phyloP scores from a whole-genome alignment of 1,140 invertebrate genomes.

The Carposina sasakii region DNA sequence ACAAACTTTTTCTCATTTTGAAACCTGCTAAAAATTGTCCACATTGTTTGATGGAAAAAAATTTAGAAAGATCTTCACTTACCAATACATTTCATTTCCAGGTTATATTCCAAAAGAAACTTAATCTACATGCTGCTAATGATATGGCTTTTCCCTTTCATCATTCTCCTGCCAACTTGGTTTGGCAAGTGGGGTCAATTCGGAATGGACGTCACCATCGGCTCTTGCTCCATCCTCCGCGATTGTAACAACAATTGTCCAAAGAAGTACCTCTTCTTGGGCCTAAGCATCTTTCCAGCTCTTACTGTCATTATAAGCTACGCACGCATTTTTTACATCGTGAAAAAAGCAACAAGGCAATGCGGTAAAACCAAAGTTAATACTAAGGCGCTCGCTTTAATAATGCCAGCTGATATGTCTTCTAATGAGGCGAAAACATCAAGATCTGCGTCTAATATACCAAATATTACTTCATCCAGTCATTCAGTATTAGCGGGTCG shows the following conservation, averaged over 20 bases:
- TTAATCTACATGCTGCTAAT: conserved; percentile 80
- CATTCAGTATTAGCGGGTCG: no score
- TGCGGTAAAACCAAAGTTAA: conserved; percentile 60
- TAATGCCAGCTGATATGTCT: no score
- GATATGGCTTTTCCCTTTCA: conserved; percentile 82
- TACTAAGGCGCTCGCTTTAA: no score
- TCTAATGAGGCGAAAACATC: no score
- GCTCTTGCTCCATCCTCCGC: conserved; percentile 84
- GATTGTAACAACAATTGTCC: conserved; percentile 78
- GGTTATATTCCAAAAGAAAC: conserved; percentile 80
- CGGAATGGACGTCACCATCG: conserved; percentile 79
- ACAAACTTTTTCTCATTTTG: no score
- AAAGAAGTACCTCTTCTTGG: conserved; percentile 84
- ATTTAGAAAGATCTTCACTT: neutral
- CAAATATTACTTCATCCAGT: no score
- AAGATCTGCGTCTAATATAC: no score
- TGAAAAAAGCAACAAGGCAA: conserved; percentile 79
- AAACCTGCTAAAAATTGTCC: no score
- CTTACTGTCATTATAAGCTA: conserved; percentile 85
- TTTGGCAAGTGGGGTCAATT: conserved; percentile 84
- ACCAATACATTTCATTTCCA: conserved; percentile 45
- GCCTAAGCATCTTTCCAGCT: conserved; percentile 84
- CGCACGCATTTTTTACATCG: conserved; percentile 85
- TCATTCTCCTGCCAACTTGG: conserved; percentile 81
- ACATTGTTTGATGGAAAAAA: neutral